Evolutionary conservation across 2,797 vertebrate species (phyloP), one percentile per base, ranked within the genome.

Genomic region (Erithacus rubecula): DNA sequence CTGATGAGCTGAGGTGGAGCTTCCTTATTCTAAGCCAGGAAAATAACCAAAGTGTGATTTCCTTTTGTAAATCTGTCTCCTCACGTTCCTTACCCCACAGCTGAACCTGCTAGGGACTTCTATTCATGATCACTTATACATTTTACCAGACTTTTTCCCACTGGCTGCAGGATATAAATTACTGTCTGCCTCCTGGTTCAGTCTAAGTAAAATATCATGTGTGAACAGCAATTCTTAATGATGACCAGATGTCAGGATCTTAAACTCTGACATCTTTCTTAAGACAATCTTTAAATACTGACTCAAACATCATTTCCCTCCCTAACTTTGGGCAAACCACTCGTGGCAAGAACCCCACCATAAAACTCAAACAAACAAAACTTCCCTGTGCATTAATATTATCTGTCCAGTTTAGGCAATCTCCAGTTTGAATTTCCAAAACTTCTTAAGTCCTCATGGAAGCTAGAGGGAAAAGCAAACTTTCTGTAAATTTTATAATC

Each of bases 221-320:
- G 80, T 87, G 86, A 94, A 80, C 24, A 84, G 64, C 0, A 0
- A 77, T n/a, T n/a, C 26, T 71, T 94, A 95, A 96, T 75, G 71
- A 69, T 63, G 87, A 90, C 74, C 93, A 95, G 88, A 95, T 95
- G 94, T 84, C 78, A 93, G 71, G 21, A 80, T 90, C 41, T 82
- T 52, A 91, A 74, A 69, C 49, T 82, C 27, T 64, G 46, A 85
- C 34, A 85, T 71, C 75, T 90, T 92, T 93, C 56, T 89, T 74
- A 68, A 87, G 71, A 68, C 20, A 51, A 4, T 34, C 11, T 81
- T 90, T 83, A 43, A 90, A 55, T 78, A 71, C 12, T 0, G 7
- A 46, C 43, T 46, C 23, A 92, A 81, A 64, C 24, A 70, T 67
- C 6, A n/a, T 36, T 20, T 74, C 11, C 15, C 7, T 69, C 18